A percentile compares a stretch with the other conserved stretches of the same genome.
These are phyloP conservation scores for Drosophila diplacantha DNA, from an alignment of 2,888 invertebrate genomes.

Conservation along the genomic window DNA sequence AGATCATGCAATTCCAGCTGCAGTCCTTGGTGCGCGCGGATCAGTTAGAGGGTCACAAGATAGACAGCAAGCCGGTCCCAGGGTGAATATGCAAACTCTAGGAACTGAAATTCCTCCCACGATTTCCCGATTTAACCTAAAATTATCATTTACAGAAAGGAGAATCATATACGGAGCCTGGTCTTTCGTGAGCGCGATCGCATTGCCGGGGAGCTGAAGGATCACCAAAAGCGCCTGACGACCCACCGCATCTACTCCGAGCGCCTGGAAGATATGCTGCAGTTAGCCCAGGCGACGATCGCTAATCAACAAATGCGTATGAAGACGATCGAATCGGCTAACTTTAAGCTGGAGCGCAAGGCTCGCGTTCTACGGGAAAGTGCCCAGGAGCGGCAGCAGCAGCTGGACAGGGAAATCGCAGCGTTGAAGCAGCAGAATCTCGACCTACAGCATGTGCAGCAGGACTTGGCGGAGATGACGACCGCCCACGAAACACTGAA, in stretches of 20 bases:
- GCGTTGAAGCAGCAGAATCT: background rate
- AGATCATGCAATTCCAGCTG: slow-evolving; percentile 3
- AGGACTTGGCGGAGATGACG: background rate
- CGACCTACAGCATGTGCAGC: background rate
- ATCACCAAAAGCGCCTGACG: slow-evolving; percentile 71
- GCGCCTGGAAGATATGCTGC: slow-evolving; percentile 58
- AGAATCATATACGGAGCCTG: slow-evolving; percentile 6
- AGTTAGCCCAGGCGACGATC: slow-evolving; percentile 21
- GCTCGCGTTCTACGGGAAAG: background rate
- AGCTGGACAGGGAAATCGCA: slow-evolving; percentile 52
- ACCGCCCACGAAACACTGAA: background rate
- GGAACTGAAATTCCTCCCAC: too few relatives aligned
- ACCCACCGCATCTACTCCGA: slow-evolving; percentile 70
- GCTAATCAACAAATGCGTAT: slow-evolving; percentile 41
- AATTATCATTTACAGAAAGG: slow-evolving; percentile 23
- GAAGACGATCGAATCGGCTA: slow-evolving; percentile 47
- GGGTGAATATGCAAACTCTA: background rate
- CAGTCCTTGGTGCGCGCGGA: background rate
- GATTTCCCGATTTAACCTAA: background rate
- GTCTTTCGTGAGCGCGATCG: slow-evolving; percentile 75
- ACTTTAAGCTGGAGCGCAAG: slow-evolving; percentile 44
- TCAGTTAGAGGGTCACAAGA: background rate
- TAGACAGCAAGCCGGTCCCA: too few relatives aligned
- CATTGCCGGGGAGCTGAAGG: slow-evolving; percentile 69
- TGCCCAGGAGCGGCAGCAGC: slow-evolving; percentile 33